Conservation (phyloP, 2,797 vertebrate genomes). For the Lepus oiostolus region DNA sequence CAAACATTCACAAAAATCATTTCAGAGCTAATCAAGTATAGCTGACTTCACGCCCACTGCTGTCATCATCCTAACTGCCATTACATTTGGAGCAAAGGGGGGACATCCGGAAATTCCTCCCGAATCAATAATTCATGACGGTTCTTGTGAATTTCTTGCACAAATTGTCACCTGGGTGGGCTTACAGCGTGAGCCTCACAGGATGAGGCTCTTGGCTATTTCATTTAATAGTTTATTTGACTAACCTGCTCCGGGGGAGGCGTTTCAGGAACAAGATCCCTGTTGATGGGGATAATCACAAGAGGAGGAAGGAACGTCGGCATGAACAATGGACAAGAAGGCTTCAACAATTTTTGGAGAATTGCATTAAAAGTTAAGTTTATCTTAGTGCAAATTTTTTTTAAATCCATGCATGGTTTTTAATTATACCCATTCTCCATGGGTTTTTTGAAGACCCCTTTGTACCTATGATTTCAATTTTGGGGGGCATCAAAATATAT, state of each 20-base stretch:
- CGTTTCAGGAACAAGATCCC: not conserved
- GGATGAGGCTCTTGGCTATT: not conserved
- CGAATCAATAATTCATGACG: not conserved
- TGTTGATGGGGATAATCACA: not conserved
- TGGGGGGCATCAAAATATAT: not conserved
- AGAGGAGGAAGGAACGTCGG: not conserved
- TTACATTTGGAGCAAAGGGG: conserved; percentile 10
- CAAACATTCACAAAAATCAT: not conserved
- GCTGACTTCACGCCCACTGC: not conserved
- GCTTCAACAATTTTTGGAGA: no score
- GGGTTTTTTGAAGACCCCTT: no score
- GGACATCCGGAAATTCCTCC: conserved; percentile 17
- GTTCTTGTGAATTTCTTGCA: not conserved
- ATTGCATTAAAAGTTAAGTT: no score
- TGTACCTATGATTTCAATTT: no score
- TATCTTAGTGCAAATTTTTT: no score
- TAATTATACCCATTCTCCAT: no score
- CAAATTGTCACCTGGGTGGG: not conserved
- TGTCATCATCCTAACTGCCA: not conserved
- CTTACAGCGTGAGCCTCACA: conserved; percentile 21
- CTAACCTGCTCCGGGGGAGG: not conserved
- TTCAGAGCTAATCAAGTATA: conserved; percentile 31
- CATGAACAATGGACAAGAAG: not conserved
- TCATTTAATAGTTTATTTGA: conserved; percentile 15
- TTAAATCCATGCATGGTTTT: no score